Conservation (phyloP, 2,797 vertebrate genomes). For the Cichlasoma orientale region DNA sequence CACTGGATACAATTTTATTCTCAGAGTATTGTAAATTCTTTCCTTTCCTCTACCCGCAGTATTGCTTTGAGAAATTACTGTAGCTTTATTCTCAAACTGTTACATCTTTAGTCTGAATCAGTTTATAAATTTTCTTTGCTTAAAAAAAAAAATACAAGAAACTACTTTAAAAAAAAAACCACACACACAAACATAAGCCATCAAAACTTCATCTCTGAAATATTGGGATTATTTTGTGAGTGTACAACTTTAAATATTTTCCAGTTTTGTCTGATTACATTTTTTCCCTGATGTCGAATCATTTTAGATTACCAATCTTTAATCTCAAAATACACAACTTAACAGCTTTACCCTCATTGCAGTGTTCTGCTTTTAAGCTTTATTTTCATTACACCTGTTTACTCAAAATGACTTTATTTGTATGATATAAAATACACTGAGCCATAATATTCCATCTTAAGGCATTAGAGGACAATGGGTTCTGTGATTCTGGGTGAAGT, state of each 20-base stretch:
- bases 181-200: background rate
- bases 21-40: background rate
- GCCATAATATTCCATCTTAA: constrained; percentile 4
- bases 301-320: background rate
- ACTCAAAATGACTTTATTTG: constrained; percentile 8
- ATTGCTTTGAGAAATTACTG: background rate
- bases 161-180: background rate
- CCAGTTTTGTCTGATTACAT: too few species aligned
- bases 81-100: background rate
- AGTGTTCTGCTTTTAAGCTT: background rate
- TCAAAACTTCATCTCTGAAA: background rate
- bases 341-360: background rate
- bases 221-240: background rate
- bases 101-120: background rate
- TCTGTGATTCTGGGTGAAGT: constrained; percentile 28
- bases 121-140: background rate
- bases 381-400: background rate
- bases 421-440: background rate
- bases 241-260: background rate
- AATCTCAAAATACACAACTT: background rate
- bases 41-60: background rate
- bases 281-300: background rate
- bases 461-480: background rate
- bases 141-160: background rate
- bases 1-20: background rate